Evolutionary conservation across 2,888 invertebrate species (phyloP).

Genomic region (Cheilosia vulpina): DNA sequence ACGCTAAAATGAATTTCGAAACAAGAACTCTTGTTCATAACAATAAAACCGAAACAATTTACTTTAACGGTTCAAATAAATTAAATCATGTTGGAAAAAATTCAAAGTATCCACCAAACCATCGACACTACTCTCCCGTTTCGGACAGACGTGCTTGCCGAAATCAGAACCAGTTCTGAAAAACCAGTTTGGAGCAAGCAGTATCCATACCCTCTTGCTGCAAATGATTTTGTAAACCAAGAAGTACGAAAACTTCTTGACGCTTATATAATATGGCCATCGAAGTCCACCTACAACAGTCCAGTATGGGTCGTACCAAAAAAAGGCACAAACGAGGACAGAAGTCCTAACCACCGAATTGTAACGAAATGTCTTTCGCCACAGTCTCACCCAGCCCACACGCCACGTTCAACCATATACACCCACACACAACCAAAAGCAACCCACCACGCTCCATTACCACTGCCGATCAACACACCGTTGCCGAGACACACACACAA

Average conservation of each 20-base stretch:
- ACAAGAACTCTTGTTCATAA: conserved; percentile 9
- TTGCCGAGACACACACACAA: no score
- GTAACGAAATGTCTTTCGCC: no score
- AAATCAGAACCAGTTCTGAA: conserved; percentile 22
- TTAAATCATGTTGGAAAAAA: conserved; percentile 25
- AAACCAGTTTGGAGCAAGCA: conserved; percentile 12
- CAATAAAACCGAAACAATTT: conserved; percentile 22
- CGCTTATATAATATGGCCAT: conserved; percentile 17
- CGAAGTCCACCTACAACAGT: conserved; percentile 4
- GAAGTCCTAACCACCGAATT: conserved; percentile 1
- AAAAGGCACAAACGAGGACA: conserved; percentile 21
- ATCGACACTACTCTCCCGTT: conserved; percentile 31
- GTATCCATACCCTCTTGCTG: conserved; percentile 41
- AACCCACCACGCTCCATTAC: no score
- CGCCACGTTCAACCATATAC: no score
- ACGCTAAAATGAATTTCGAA: conserved; percentile 22
- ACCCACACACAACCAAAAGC: no score
- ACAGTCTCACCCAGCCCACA: no score
- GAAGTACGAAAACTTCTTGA: conserved; percentile 25
- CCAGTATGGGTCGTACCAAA: conserved; percentile 35
- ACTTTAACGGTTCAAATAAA: conserved; percentile 6
- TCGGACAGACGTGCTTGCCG: conserved; percentile 19
- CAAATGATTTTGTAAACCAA: conserved; percentile 40
- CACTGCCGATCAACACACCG: no score
- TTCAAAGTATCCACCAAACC: conserved; percentile 21